Base-by-base conservation (phyloP, 2,888 invertebrate species). In the Reticulitermes lucifugus region DNA sequence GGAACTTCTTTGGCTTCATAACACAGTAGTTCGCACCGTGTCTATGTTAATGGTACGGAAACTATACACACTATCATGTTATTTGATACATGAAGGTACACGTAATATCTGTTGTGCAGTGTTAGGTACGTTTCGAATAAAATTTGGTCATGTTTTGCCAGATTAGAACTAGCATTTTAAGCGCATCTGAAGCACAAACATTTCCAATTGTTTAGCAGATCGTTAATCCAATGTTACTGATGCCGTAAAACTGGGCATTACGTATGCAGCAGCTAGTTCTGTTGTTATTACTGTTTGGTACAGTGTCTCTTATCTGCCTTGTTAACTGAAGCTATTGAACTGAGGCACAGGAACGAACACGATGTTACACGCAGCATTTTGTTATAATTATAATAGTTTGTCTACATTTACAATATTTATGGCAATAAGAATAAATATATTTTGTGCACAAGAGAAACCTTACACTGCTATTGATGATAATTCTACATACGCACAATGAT, bases 81-180 rank as follows among this genome's bases (percentile, higher is more conserved):
- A 65, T 22, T 65, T n/a, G 65, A 2, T 10, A 65, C 25, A 25
- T 25, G 25, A 65, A 12, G 65, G 25, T 65, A 65, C 10, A 10
- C n/a, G n/a, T 25, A 65, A 65, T 65, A 65, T 12, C 4, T 25
- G 65, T 65, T 25, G n/a, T 25, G 9, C 10, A 25, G n/a, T 25
- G 25, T 25, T 60, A 60, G 21, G 60, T 60, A 60, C 60, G 65
- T 12, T 5, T 2, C 25, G 25, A 9, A 9, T 6, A 1, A 65
- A 65, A 65, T 65, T 6, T 9, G 60, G 12, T 60, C 65, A 9
- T 25, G 65, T 65, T 65, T 21, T 18, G 73, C 25, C 41, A 73
- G 73, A 73, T 73, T 73, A 73, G 14, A 41, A 73, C 73, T 73
- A 73, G 41, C 41, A 73, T 41, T 41, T 73, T 73, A 73, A 73